Percentiles rank a stretch among this genome's conserved stretches.
phyloP scores from a whole-genome alignment of 2,888 invertebrate species.

The Orthosia gothica region DNA sequence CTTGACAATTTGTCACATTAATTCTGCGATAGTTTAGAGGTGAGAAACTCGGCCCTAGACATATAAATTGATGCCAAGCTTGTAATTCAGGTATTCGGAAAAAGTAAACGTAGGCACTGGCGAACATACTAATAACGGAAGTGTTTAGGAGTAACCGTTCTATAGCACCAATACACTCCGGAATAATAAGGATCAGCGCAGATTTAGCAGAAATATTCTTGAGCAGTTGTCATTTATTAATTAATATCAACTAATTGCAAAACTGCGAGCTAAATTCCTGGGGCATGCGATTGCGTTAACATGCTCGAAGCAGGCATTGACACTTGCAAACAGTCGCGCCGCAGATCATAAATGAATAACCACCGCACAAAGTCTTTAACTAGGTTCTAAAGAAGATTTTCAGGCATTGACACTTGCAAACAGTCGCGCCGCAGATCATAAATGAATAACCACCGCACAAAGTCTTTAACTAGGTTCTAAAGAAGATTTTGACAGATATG shows the following conservation, averaged over 20 bases:
- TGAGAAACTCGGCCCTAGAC: no score
- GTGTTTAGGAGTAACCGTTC: conserved; percentile 7
- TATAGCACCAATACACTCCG: not conserved
- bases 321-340: no score
- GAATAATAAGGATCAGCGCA: not conserved
- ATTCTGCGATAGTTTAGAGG: no score
- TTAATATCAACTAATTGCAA: not conserved
- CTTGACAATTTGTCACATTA: no score
- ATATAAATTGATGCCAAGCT: conserved; percentile 27
- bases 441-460: no score
- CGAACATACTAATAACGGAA: not conserved
- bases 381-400: no score
- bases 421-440: not conserved
- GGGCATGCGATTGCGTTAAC: not conserved
- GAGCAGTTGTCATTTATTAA: not conserved
- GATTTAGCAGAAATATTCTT: not conserved
- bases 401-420: no score
- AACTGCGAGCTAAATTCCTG: not conserved
- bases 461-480: no score
- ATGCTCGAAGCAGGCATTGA: not conserved
- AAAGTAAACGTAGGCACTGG: conserved; percentile 21
- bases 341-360: not conserved
- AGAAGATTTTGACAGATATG: no score
- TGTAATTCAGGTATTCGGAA: conserved; percentile 28
- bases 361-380: no score